Base-by-base conservation (phyloP, 2,113 vertebrate species). In the Cnemophilus loriae region DNA sequence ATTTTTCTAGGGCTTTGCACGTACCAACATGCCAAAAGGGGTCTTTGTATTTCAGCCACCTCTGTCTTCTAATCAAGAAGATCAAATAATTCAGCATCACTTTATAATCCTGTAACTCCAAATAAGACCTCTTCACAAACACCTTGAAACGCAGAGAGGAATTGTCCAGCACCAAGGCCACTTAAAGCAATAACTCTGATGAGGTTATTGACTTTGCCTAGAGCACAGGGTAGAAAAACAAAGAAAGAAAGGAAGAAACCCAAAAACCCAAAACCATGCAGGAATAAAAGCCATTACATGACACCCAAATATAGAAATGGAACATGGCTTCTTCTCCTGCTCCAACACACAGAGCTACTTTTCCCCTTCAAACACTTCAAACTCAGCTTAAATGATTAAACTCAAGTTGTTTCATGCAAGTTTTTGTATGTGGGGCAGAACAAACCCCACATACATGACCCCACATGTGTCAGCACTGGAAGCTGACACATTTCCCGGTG, bases 21-120 rank as follows among this genome's bases (percentile, higher is more conserved):
- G 49, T 69, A 41, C 18, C n/a, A 15, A 0, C 3, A 0, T 30
- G 81, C 39, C 15, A 3, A 23, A 64, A 65, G 53, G 53, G 2
- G 0, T 49, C 49, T 52, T 73, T 75, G 10, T 33, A 11, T 41
- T 78, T 50, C 74, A 82, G 49, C 33, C 44, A 26, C 18, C 13
- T 52, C 44, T 16, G 7, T 33, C 56, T 63, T 63, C 86, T 42
- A 52, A 52, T 65, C 52, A 16, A 47, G 50, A 67, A 10, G 49
- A 42, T 41, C 17, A 21, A 64, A 53, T 37, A 1, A 3, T 52
- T 46, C 81, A 57, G 35, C 22, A 6, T 42, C 1, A 3, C 32
- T 87, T 42, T 39, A 49, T 37, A 71, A 46, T 20, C 41, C 41
- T 63, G 4, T 18, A 71, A 53, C 52, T 89, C 41, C 60, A 56